phyloP scores from a whole-genome alignment of 2,888 invertebrate species.

The Altica lythri region DNA sequence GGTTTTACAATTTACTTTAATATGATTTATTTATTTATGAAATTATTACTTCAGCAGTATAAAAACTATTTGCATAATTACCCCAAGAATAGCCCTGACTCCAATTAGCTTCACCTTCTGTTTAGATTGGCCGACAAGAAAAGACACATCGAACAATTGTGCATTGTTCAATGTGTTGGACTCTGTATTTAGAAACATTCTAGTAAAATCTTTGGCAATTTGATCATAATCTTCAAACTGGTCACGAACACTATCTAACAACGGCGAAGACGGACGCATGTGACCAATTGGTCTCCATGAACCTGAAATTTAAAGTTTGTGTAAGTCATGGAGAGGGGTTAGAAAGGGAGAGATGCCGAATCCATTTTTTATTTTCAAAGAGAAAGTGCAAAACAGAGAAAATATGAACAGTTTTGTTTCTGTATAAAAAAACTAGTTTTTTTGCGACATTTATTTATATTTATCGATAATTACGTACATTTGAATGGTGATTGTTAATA shows the following conservation, averaged over 20 bases:
- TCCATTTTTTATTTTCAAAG: background rate
- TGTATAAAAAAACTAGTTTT: no score
- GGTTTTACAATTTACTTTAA: no score
- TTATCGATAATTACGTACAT: no score
- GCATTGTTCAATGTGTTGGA: conserved; percentile 78
- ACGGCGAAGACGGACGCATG: conserved; percentile 91
- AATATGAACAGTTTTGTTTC: no score
- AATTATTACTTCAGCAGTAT: no score
- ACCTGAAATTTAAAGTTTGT: conserved; percentile 57
- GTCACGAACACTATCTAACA: conserved; percentile 89
- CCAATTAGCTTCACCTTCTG: conserved; percentile 87
- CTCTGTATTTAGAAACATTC: conserved; percentile 84
- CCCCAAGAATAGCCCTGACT: conserved; percentile 88
- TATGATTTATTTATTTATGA: no score
- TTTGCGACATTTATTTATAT: no score
- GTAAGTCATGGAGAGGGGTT: background rate
- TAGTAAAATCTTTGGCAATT: conserved; percentile 88
- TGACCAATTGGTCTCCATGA: conserved; percentile 95
- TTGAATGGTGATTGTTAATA: no score
- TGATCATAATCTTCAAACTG: conserved; percentile 95
- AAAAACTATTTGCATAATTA: conserved; percentile 58
- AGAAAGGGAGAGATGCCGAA: background rate
- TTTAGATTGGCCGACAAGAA: conserved; percentile 89
- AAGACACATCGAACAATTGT: conserved; percentile 87
- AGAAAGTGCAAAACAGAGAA: background rate